These are phyloP conservation scores for Schizaphis graminum DNA, from an alignment of 2,888 invertebrate genomes.

Conservation along the genomic window DNA sequence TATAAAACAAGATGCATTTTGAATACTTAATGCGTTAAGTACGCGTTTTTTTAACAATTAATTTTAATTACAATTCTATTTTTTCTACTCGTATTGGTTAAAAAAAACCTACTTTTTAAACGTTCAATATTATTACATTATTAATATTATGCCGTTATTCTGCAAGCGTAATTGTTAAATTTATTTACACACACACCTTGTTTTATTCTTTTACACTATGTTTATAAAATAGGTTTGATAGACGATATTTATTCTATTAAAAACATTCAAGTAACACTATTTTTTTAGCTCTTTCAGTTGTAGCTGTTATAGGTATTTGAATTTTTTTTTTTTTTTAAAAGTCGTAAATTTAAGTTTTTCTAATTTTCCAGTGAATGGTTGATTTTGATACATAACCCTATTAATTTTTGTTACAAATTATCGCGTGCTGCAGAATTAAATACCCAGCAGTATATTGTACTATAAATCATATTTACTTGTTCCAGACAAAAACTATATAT, in stretches of 20 bases:
- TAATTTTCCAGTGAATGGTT: slow-evolving; percentile 4
- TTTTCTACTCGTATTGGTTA: neutral
- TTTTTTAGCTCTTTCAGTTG: neutral
- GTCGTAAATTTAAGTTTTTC: neutral
- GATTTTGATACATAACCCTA: slow-evolving; percentile 20
- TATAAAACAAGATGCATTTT: neutral
- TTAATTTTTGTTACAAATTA: neutral
- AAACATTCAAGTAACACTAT: neutral
- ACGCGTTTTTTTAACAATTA: neutral
- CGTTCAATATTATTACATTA: neutral
- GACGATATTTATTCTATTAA: neutral
- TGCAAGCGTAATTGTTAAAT: neutral
- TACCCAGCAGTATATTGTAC: neutral
- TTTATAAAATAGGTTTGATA: neutral
- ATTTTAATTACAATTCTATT: neutral
- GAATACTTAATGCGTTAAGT: neutral
- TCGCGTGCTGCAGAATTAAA: neutral
- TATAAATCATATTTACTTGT: slow-evolving; percentile 15
- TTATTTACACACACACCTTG: neutral
- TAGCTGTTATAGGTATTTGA: neutral
- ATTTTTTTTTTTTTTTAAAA: neutral
- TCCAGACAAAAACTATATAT: neutral
- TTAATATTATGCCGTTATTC: neutral
- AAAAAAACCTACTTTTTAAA: neutral
- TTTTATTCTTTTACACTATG: neutral